Evolutionary conservation across 2,797 vertebrate species (phyloP).

Genomic region (Lepus oiostolus): DNA sequence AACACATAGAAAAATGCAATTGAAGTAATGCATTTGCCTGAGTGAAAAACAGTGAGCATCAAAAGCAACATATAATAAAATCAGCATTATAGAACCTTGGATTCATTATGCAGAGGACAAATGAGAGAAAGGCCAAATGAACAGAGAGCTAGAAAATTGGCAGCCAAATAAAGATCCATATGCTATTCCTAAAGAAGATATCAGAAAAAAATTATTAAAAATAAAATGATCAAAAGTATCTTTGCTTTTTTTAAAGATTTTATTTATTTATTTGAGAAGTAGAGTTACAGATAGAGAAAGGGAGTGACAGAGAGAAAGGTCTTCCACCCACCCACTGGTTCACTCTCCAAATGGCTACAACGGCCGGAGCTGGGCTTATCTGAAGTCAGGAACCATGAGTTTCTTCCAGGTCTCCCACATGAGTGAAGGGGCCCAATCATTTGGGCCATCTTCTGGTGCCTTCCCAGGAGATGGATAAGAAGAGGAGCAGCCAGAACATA

Average conservation of each 20-base stretch:
- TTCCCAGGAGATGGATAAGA: too few relatives aligned
- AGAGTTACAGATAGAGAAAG: too few relatives aligned
- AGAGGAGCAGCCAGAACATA: too few relatives aligned
- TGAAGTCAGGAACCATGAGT: too few relatives aligned
- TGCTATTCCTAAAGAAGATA: conserved; percentile 16
- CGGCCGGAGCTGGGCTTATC: too few relatives aligned
- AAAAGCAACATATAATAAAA: neutral
- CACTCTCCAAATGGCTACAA: too few relatives aligned
- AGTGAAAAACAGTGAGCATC: neutral
- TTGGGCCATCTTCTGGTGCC: too few relatives aligned
- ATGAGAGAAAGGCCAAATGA: neutral
- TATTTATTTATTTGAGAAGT: too few relatives aligned
- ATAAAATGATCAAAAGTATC: neutral
- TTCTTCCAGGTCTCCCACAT: too few relatives aligned
- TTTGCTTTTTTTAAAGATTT: neutral
- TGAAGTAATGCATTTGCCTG: neutral
- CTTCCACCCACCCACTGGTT: too few relatives aligned
- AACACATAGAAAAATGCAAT: neutral
- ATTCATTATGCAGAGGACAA: neutral
- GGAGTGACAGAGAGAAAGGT: too few relatives aligned
- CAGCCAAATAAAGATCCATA: neutral
- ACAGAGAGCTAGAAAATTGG: neutral
- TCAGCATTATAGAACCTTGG: neutral
- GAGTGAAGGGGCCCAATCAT: too few relatives aligned
- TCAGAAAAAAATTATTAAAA: neutral